phyloP scores from a whole-genome alignment of 2,113 vertebrate genomes.

The Cardinalis cardinalis region DNA sequence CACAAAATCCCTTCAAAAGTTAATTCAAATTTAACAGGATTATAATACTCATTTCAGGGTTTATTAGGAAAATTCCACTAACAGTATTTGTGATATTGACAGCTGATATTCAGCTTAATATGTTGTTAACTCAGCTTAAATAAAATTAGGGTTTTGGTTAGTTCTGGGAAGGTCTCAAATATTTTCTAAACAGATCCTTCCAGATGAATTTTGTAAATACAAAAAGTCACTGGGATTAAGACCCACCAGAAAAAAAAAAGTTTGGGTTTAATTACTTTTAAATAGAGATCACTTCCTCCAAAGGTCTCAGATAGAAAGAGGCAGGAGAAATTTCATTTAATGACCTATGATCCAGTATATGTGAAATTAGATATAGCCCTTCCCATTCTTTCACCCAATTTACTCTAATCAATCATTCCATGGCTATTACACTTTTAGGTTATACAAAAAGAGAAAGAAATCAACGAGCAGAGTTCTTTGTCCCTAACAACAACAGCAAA shows the following conservation, averaged over 20 bases:
- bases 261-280: neutral
- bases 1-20: neutral
- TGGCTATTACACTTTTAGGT: neutral
- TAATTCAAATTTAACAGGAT: neutral
- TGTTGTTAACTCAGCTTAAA: neutral
- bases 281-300: neutral
- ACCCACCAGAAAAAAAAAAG: neutral
- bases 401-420: neutral
- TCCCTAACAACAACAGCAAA: neutral
- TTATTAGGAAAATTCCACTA: neutral
- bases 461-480: neutral
- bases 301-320: neutral
- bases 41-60: neutral
- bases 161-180: neutral
- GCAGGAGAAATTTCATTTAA: neutral
- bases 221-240: neutral
- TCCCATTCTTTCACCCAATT: neutral
- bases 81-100: neutral
- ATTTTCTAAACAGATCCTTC: neutral
- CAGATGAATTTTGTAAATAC: neutral
- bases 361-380: neutral
- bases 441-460: neutral
- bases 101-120: neutral
- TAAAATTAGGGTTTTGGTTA: neutral
- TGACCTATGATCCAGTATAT: neutral